These are phyloP conservation scores for Kryptopterus vitreolus DNA, from an alignment of 2,797 vertebrate genomes.

Conservation along the genomic window DNA sequence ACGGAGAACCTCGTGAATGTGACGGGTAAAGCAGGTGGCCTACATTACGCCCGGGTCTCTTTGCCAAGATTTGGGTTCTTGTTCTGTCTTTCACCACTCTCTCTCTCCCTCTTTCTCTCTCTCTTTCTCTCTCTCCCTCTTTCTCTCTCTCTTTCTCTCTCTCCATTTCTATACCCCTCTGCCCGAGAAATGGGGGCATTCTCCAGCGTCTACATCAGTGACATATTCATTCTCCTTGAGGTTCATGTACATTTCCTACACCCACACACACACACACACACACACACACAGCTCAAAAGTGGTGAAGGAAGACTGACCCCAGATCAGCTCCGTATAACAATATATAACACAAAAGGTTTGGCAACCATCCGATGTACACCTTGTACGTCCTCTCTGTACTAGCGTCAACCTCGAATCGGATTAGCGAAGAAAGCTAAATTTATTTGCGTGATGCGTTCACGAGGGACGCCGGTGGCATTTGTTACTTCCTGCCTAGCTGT, in stretches of 20 bases:
- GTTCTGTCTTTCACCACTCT: background rate
- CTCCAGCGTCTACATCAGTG: conserved; percentile 7
- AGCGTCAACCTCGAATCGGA: background rate
- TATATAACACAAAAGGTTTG: too few species aligned
- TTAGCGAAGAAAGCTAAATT: background rate
- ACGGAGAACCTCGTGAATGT: background rate
- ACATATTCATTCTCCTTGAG: background rate
- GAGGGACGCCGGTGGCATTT: too few species aligned
- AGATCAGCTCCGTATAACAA: conserved; percentile 5
- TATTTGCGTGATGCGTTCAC: background rate
- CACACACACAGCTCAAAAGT: background rate
- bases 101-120: background rate
- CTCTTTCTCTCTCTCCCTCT: background rate
- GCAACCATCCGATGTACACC: background rate
- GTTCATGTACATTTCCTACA: background rate
- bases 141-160: background rate
- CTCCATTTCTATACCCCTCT: background rate
- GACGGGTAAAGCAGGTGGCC: conserved; percentile 17
- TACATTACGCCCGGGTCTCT: background rate
- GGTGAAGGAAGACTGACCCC: conserved; percentile 12
- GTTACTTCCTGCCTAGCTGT: too few species aligned
- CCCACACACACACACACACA: background rate
- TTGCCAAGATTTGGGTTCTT: conserved; percentile 1
- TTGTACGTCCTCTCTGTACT: background rate
- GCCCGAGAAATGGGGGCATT: conserved; percentile 2